Evolutionary conservation across 2,888 invertebrate genomes (phyloP).

Genomic region (Protodeltote pygarga): DNA sequence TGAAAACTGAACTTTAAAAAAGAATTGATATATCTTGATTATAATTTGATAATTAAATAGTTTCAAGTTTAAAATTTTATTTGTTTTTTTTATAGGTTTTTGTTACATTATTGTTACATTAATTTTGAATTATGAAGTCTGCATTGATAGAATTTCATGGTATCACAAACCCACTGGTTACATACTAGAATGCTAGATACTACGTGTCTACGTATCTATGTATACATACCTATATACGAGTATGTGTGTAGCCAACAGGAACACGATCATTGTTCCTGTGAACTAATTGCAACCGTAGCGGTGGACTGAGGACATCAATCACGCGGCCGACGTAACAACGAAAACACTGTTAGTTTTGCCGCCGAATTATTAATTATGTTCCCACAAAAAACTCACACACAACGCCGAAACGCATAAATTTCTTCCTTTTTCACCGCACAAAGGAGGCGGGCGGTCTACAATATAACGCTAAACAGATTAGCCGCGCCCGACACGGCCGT

Average conservation of each 20-base stretch:
- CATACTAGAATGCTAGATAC: too few species aligned
- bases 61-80: too few species aligned
- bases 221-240: constrained; percentile 7
- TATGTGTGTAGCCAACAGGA: constrained; percentile 12
- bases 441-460: constrained; percentile 79
- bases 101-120: too few species aligned
- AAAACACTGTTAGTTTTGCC: constrained; percentile 88
- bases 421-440: constrained; percentile 86
- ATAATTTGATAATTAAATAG: too few species aligned
- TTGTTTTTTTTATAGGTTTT: too few species aligned
- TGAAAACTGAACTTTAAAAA: too few species aligned
- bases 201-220: background rate
- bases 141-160: too few species aligned
- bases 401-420: constrained; percentile 86
- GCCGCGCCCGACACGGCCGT: constrained; percentile 81
- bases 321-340: constrained; percentile 74
- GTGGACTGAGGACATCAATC: constrained; percentile 75
- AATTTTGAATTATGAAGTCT: too few species aligned
- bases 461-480: constrained; percentile 86
- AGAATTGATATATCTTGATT: too few species aligned
- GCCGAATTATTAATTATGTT: constrained; percentile 88
- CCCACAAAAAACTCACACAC: constrained; percentile 85
- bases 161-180: too few species aligned
- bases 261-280: constrained; percentile 26
- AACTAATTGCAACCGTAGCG: constrained; percentile 68